Evolutionary conservation across 2,888 invertebrate genomes (phyloP), one percentile per base, ranked within the genome.

Genomic region (Diplolepis rosae): DNA sequence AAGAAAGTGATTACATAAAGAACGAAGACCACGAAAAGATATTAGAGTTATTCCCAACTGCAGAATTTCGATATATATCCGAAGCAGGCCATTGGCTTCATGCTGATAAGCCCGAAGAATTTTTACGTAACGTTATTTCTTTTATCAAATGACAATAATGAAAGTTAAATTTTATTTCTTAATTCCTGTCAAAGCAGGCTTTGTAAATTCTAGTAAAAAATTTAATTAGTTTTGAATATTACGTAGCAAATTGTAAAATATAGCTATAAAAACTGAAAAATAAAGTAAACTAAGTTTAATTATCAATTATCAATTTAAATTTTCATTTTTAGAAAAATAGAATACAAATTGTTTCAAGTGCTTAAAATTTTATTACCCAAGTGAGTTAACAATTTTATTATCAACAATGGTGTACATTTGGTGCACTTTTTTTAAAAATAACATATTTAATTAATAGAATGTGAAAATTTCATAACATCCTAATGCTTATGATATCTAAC

Each of bases 41-140:
- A 69, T 90, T 91, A 82, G 91, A 92, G 74, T 89, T 94, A 68
- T 97, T 97, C 84, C 95, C 96, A 0, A 88, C 90, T 6, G 94
- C 94, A 0, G 90, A 93, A 76, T 91, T 97, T 82, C 87, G 90
- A 56, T 94, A 93, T 79, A 92, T 97, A 66, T 91, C 92, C 65
- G 95, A 94, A 42, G 95, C 98, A 5, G 96, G 97, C 0, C 98
- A 99, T 88, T 96, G 97, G 95, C 93, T 98, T 0, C 98, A 99
- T 87, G 94, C 95, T 77, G 98, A 98, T 75, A 95, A 97, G 86
- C 97, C 98, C 1, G 89, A 91, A 6, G 93, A 94, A 77, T 96
- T 97, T 87, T 87, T 96, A 27, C 91, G 93, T 65, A 80, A 91
- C 66, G 90, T 93, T 39, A 89, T 92, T 78, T 90, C 91, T 77